Base-by-base conservation (phyloP, 2,113 vertebrate species). In the Pyrgilauda ruficollis region DNA sequence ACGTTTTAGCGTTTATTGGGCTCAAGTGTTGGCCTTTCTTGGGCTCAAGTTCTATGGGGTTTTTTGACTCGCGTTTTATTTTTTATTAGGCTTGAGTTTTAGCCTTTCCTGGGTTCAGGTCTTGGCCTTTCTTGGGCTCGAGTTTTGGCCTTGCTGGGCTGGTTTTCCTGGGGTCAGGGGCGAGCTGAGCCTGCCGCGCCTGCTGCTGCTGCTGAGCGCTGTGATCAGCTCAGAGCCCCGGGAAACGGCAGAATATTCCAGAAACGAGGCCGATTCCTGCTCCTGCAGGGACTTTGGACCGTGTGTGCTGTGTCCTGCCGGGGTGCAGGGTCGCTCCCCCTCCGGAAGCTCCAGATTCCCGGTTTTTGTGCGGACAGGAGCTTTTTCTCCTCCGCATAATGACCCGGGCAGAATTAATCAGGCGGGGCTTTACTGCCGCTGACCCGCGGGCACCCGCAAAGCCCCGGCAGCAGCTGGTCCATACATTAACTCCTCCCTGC, bases 391-490 rank as follows among this genome's bases (percentile, higher is more conserved):
- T 44, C 17, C 6, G 3, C 44, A 1, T 11, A 33, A 90, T 14
- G 89, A 67, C 61, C 64, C 26, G 44, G 41, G 26, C 41, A 89
- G 73, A 37, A 55, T 76, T 61, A 89, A 75, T 91, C n/a, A 61
- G 74, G 8, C 24, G 6, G 43, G n/a, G 26, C 47, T 87, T 92
- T 89, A 14, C 64, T 69, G 44, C 44, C 1, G 1, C 70, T 69
- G 84, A 87, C 84, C 89, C 76, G 39, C 82, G 61, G 19, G 35
- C 66, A 62, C 50, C 90, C 44, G 13, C 69, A 77, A 31, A 84
- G 91, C 94, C 68, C 33, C 68, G 94, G 73, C 73, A 86, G 43
- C 90, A 92, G 88, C 79, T 84, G 92, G 14, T 72, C 82, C 69
- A 21, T 41, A 18, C 86, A 61, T 81, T 77, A 78, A 64, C 73